Evolutionary conservation across 2,113 vertebrate species (phyloP), one percentile per base, ranked within the genome.

Genomic region (Accipiter virgatus): DNA sequence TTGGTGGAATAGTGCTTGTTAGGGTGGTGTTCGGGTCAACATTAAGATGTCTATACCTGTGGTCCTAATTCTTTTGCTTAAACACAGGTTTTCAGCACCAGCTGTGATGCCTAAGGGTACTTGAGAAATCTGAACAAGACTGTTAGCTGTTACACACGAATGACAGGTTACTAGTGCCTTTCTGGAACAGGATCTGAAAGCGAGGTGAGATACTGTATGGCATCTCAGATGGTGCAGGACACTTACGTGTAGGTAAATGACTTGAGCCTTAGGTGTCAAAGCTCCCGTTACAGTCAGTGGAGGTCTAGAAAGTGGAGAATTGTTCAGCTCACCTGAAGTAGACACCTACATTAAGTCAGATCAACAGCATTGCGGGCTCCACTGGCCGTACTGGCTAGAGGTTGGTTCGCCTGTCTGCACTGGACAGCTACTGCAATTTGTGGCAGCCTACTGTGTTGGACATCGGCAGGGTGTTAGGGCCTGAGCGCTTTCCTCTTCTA

Each of bases 81-180:
- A 77, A 7, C 11, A 15, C 5, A 4, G 16, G 26, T 12, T 58
- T 63, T 47, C 21, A 17, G 70, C 21, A 15, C 31, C 77, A 71
- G 19, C 26, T 43, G 78, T 25, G 77, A 25, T 43, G 27, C 42
- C 7, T 50, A 10, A 10, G 26, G 56, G 56, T 26, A 7, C 42
- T 40, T 48, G 25, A 53, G 55, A 40, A 45, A 42, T 25, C 47
- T 68, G 47, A 40, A 61, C 20, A 13, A n/a, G 25, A 7, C 34
- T 20, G 8, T 53, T 31, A 7, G 29, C 19, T 47, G 14, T 20
- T 10, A 34, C 4, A 13, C 31, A 70, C 0, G 0, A 56, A 13
- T 23, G 26, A 15, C 16, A 11, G 42, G 77, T 6, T 56, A 13
- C 18, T 29, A 6, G n/a, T 21, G 32, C 68, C 31, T 62, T 62